A percentile compares a stretch with the other conserved stretches of the same genome.
These are phyloP conservation scores for Lipophrys pholis DNA, from an alignment of 2,113 vertebrate species.

Conservation along the genomic window DNA sequence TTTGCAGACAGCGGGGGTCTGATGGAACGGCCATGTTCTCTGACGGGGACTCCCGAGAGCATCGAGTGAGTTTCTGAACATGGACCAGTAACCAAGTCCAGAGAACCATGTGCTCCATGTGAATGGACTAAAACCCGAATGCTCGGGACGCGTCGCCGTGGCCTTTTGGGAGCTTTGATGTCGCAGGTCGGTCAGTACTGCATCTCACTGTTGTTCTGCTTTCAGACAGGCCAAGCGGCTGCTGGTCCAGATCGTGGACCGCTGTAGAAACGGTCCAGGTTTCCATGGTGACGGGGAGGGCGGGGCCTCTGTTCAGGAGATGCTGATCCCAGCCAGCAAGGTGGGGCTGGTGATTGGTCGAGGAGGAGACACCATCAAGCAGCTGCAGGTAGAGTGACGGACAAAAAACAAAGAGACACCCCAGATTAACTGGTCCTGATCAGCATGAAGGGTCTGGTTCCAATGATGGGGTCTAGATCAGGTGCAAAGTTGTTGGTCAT, in stretches of 20 bases:
- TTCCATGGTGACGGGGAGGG: slow-evolving; percentile 91
- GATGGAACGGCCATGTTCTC: slow-evolving; percentile 93
- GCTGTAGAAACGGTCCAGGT: slow-evolving; percentile 92
- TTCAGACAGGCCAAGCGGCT: slow-evolving; percentile 94
- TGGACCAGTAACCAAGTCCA: too few species aligned
- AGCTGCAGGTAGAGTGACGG: slow-evolving; percentile 87
- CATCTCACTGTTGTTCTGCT: not conserved
- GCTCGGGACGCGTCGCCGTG: too few species aligned
- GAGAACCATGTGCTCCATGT: too few species aligned
- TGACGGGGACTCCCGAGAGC: slow-evolving; percentile 93
- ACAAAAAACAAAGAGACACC: too few species aligned
- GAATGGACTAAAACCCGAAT: too few species aligned
- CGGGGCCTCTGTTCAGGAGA: slow-evolving; percentile 90
- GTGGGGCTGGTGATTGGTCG: slow-evolving; percentile 96
- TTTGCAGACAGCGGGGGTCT: slow-evolving; percentile 92
- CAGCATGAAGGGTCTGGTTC: too few species aligned
- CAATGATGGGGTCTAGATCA: not conserved
- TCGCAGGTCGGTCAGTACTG: too few species aligned
- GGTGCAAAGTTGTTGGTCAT: not conserved
- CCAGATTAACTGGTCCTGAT: too few species aligned
- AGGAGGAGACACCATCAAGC: slow-evolving; percentile 97
- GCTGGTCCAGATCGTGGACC: slow-evolving; percentile 94
- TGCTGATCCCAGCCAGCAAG: slow-evolving; percentile 94
- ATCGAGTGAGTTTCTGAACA: slow-evolving; percentile 90
- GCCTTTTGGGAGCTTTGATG: too few species aligned